Percentiles rank a stretch among this genome's conserved stretches.
Conservation (phyloP, 1,140 invertebrate species). For the Batillaria attramentaria region DNA sequence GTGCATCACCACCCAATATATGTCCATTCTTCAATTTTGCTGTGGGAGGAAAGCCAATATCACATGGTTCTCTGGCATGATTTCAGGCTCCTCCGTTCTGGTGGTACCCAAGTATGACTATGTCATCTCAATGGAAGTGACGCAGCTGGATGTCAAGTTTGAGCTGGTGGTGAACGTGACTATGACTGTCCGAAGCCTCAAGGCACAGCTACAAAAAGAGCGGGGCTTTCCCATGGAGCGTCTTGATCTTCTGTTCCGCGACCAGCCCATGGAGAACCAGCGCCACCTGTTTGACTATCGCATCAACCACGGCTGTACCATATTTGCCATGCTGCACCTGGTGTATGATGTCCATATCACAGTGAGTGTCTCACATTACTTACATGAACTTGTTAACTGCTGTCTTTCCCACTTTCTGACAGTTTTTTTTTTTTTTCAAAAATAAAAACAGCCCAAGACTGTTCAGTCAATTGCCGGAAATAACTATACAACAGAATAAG, state of each 20-base stretch:
- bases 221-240: slow-evolving; percentile 57
- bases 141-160: slow-evolving; percentile 55
- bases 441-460: too few relatives aligned
- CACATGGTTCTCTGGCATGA: too few relatives aligned
- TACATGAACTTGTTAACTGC: too few relatives aligned
- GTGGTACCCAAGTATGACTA: slow-evolving; percentile 51
- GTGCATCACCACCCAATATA: too few relatives aligned
- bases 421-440: too few relatives aligned
- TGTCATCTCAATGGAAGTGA: slow-evolving; percentile 54
- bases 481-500: too few relatives aligned
- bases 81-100: slow-evolving; percentile 52
- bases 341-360: slow-evolving; percentile 56
- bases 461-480: too few relatives aligned
- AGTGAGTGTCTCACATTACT: slow-evolving; percentile 6
- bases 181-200: slow-evolving; percentile 56
- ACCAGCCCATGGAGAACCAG: slow-evolving; percentile 56
- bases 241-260: slow-evolving; percentile 59
- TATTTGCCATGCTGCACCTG: slow-evolving; percentile 61
- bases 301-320: slow-evolving; percentile 45
- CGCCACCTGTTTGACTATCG: slow-evolving; percentile 56
- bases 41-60: too few relatives aligned
- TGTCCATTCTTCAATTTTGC: too few relatives aligned
- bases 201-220: slow-evolving; percentile 50
- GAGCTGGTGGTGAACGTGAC: slow-evolving; percentile 50
- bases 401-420: too few relatives aligned